Base-by-base conservation (phyloP, 1,140 invertebrate species). In the Drosophila aff. region DNA sequence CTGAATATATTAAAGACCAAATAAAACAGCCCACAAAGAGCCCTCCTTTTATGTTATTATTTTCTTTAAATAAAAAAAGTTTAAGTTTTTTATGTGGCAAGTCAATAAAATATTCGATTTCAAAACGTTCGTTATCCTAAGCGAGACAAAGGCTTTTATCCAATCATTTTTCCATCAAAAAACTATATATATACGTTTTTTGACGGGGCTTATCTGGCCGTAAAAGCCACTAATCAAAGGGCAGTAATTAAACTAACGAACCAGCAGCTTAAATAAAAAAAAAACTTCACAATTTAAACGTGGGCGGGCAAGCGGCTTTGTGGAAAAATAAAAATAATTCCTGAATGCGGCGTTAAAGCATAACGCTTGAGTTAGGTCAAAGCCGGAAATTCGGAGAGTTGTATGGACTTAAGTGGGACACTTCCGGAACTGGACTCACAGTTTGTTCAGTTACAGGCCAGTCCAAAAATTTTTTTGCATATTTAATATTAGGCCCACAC, bases 171-270 rank as follows among this genome's bases (percentile, higher is more conserved):
- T 31, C 46, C 26, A 40, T 66, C 46, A 47, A 38, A 67, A 67
- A 67, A 55, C 46, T 23, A 67, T 36, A 67, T 52, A 64, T 38
- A 33, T 11, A 50, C 4, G 16, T 50, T 43, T 53, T 53, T 26
- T 33, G 31, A 7, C 52, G 15, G 57, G 36, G 60, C 64, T 69
- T 78, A 69, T 66, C 59, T 60, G 40, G 3, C 26, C n/a, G 18
- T 60, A 21, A 41, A 62, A 63, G 31, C 36, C 61, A 71, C 64
- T 74, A 81, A 85, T 84, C 78, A 66, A 76, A 62, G 57, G 62
- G 33, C 69, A 33, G 38, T 57, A 80, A 68, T 80, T 80, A 68
- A 67, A 38, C 71, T 69, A 81, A 75, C 77, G 63, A 79, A 62
- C 69, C 41, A 40, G 44, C 38, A 60, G 52, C 57, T 50, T 49